Evolutionary conservation across 2,888 invertebrate genomes (phyloP), one percentile per base, ranked within the genome.

Genomic region (Apantesis nais): DNA sequence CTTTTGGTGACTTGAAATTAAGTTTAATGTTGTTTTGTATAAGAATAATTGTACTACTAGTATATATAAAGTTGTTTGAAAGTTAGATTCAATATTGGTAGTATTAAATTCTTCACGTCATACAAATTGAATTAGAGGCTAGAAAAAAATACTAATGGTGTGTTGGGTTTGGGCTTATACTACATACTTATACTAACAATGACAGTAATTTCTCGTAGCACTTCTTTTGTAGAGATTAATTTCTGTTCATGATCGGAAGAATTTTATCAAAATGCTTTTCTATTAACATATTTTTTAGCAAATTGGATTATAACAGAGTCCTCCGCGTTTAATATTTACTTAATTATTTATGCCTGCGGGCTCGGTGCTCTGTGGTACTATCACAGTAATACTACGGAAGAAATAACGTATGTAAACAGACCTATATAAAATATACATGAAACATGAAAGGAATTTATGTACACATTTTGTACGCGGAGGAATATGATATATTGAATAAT

Each of bases 131-230:
- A 39, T 39, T 39, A 39, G 12, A 8, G 11, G 39, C 12, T 39
- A 12, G 9, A 39, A 39, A 11, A 11, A 1, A 39, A 39, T 39
- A 11, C 39, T 12, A 39, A 39, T 39, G 5, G 34, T 4, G 34
- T 34, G n/a, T n/a, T n/a, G n/a, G n/a, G n/a, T n/a, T n/a, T n/a
- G n/a, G n/a, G n/a, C n/a, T n/a, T n/a, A n/a, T n/a, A n/a, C n/a
- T n/a, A n/a, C n/a, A n/a, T n/a, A n/a, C n/a, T n/a, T n/a, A n/a
- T n/a, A 80, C 74, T 79, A 78, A 88, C 86, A 88, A 88, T 85
- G 85, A 85, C 83, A 85, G 81, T 86, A 85, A 90, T 89, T 89
- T 85, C 86, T 77, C 82, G 78, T 82, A 81, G 80, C 79, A 76
- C 80, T 83, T 83, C 83, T 85, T 81, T 82, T 83, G 79, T 78